These are phyloP conservation scores for Serripes groenlandicus DNA, from an alignment of 2,888 invertebrate genomes.

Conservation along the genomic window DNA sequence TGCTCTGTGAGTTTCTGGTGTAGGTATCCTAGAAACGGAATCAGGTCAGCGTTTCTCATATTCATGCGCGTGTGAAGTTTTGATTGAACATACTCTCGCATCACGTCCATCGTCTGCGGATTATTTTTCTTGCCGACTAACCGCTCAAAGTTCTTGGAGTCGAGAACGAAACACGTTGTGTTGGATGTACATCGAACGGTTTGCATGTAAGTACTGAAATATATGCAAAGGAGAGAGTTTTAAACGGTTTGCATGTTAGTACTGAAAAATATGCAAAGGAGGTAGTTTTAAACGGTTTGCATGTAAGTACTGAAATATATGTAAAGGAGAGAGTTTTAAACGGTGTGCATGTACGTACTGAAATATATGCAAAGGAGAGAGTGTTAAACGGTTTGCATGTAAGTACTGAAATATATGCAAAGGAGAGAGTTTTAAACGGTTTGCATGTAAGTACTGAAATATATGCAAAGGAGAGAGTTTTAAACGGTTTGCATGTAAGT, in stretches of 20 bases:
- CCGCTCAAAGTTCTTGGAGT: conserved; percentile 84
- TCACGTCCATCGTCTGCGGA: conserved; percentile 74
- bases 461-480: too few relatives aligned
- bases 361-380: too few relatives aligned
- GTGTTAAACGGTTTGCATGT: too few relatives aligned
- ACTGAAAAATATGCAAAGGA: too few relatives aligned
- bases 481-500: too few relatives aligned
- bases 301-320: too few relatives aligned
- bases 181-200: conserved; percentile 81
- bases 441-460: too few relatives aligned
- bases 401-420: too few relatives aligned
- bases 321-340: too few relatives aligned
- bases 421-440: too few relatives aligned
- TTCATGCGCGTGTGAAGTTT: conserved; percentile 77
- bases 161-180: conserved; percentile 83
- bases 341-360: too few relatives aligned
- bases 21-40: conserved; percentile 79
- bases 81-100: conserved; percentile 75
- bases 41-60: conserved; percentile 75
- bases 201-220: conserved; percentile 81
- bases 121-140: conserved; percentile 80
- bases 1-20: conserved; percentile 79
- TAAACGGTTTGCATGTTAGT: background rate
- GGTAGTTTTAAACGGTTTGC: too few relatives aligned
- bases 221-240: conserved; percentile 8